These are phyloP conservation scores for Caenorhabditis afra DNA, from an alignment of 2,888 invertebrate species.

Conservation along the genomic window DNA sequence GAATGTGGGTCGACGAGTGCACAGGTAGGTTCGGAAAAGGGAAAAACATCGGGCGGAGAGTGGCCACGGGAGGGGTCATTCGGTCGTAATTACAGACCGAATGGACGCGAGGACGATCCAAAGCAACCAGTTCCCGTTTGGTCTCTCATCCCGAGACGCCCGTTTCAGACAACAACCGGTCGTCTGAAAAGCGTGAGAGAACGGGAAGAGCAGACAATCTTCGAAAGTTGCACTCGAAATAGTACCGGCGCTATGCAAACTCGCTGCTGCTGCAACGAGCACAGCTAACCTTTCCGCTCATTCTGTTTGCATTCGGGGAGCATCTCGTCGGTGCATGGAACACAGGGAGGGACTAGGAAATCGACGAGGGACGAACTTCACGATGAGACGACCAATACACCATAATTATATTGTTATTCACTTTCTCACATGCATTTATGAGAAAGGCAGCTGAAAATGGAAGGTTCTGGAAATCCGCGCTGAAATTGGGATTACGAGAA, in stretches of 20 bases:
- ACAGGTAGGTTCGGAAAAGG: slow-evolving; percentile 5
- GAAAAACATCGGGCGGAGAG: neutral
- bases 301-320: slow-evolving; percentile 6
- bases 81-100: neutral
- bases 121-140: no score
- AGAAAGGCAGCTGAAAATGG: no score
- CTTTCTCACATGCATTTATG: no score
- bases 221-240: slow-evolving; percentile 14
- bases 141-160: no score
- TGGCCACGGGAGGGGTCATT: neutral
- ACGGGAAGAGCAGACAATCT: neutral
- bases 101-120: neutral
- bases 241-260: slow-evolving; percentile 11
- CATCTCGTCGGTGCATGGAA: slow-evolving; percentile 8
- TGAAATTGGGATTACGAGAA: no score
- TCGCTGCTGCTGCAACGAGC: slow-evolving; percentile 1
- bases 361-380: neutral
- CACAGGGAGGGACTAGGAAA: neutral
- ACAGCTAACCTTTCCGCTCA: neutral
- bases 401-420: no score
- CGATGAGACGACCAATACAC: neutral
- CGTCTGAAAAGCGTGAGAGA: neutral
- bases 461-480: no score
- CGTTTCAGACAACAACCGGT: slow-evolving; percentile 3
- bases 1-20: slow-evolving; percentile 24